Evolutionary conservation across 2,797 vertebrate genomes (phyloP).

Genomic region (Leucoraja ocellata): DNA sequence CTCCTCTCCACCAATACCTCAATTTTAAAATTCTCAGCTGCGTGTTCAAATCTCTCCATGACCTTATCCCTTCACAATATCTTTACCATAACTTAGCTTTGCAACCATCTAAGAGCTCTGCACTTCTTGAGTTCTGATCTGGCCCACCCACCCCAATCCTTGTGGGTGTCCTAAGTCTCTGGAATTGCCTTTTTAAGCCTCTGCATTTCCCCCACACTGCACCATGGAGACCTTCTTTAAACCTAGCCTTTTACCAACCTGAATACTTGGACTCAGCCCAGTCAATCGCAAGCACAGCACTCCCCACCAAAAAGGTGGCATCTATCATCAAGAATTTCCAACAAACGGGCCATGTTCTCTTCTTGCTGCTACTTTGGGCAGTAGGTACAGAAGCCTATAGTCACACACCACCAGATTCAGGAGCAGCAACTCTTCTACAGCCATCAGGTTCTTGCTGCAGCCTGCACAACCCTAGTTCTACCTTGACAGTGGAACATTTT

Average conservation of each 20-base stretch:
- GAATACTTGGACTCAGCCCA: neutral
- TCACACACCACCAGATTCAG: too few relatives aligned
- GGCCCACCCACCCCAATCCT: neutral
- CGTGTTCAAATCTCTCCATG: neutral
- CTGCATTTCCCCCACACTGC: neutral
- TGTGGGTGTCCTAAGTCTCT: neutral
- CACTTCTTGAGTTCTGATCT: neutral
- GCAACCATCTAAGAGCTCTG: neutral
- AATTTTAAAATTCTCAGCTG: neutral
- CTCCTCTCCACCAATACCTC: neutral
- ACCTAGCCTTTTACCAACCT: neutral
- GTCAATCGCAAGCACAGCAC: too few relatives aligned
- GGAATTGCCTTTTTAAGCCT: neutral
- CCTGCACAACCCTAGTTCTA: too few relatives aligned
- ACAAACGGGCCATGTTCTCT: too few relatives aligned
- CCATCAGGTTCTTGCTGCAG: too few relatives aligned
- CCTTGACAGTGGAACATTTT: too few relatives aligned
- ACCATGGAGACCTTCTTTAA: neutral
- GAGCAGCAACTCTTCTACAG: too few relatives aligned
- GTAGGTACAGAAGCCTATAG: too few relatives aligned
- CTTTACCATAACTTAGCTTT: neutral
- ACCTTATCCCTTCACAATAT: neutral
- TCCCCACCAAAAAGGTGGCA: too few relatives aligned
- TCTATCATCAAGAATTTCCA: too few relatives aligned
- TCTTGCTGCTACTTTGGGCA: too few relatives aligned